A percentile compares a stretch with the other conserved stretches of the same genome.
These are phyloP conservation scores for Epizoanthus stellaris DNA, from an alignment of 92 coral and sea anemone species.

Conservation along the genomic window DNA sequence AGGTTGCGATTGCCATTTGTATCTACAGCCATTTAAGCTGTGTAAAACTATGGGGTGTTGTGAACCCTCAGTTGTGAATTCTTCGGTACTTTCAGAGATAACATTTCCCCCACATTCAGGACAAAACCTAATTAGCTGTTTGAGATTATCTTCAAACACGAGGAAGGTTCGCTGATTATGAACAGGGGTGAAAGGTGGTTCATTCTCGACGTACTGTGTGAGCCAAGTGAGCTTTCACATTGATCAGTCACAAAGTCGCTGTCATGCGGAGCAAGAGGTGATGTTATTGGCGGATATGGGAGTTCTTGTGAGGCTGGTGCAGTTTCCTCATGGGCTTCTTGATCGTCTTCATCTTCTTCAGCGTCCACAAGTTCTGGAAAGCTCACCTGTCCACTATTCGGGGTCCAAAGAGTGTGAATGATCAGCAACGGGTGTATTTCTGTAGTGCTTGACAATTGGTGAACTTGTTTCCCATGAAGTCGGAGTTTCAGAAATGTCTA, in stretches of 20 bases:
- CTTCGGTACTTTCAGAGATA: not conserved
- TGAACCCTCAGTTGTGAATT: conserved; percentile 32
- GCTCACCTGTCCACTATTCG: too few species aligned
- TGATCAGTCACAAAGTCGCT: not conserved
- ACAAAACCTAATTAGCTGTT: conserved; percentile 7
- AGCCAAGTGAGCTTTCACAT: not conserved
- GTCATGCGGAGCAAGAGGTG: not conserved
- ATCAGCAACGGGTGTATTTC: too few species aligned
- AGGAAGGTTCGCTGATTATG: conserved; percentile 5
- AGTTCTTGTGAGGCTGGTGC: not conserved
- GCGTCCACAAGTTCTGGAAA: not conserved
- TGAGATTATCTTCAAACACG: conserved; percentile 2
- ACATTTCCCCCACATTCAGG: not conserved
- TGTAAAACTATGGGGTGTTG: not conserved
- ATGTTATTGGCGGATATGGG: not conserved
- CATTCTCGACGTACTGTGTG: not conserved
- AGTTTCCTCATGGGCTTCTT: not conserved
- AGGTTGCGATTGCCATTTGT: conserved; percentile 47
- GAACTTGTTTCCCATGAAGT: too few species aligned
- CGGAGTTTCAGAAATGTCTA: too few species aligned
- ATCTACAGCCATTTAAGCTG: conserved; percentile 37
- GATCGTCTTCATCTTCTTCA: not conserved
- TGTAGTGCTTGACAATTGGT: too few species aligned
- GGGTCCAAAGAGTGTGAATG: too few species aligned
- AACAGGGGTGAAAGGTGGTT: not conserved